Evolutionary conservation across 2,888 invertebrate genomes (phyloP).

Genomic region (Thymelicus acteon): DNA sequence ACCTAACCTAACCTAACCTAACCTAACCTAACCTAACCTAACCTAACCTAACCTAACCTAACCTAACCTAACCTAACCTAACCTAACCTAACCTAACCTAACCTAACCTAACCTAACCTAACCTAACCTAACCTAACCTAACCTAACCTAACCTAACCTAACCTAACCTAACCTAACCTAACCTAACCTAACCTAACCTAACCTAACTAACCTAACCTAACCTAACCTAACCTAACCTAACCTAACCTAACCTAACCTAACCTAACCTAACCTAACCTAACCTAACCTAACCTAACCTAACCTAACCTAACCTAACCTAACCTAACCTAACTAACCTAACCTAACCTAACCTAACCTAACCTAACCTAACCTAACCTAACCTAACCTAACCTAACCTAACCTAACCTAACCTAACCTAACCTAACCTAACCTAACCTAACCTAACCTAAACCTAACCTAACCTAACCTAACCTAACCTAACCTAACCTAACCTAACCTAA

Average conservation of each 20-base stretch:
- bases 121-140: slow-evolving; percentile 42
- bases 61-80: slow-evolving; percentile 40
- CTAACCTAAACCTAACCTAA: slow-evolving; percentile 29
- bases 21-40: slow-evolving; percentile 37
- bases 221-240: slow-evolving; percentile 39
- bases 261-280: slow-evolving; percentile 35
- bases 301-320: slow-evolving; percentile 34
- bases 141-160: slow-evolving; percentile 39
- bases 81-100: slow-evolving; percentile 41
- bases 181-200: slow-evolving; percentile 41
- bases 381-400: slow-evolving; percentile 36
- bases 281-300: slow-evolving; percentile 35
- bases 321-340: slow-evolving; percentile 36
- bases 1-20: slow-evolving; percentile 34
- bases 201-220: slow-evolving; percentile 42
- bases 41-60: slow-evolving; percentile 40
- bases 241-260: slow-evolving; percentile 34
- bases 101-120: slow-evolving; percentile 39
- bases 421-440: slow-evolving; percentile 38
- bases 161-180: slow-evolving; percentile 40
- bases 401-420: slow-evolving; percentile 39
- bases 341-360: slow-evolving; percentile 36
- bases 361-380: slow-evolving; percentile 38
- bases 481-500: slow-evolving; percentile 39
- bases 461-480: slow-evolving; percentile 43